Percentiles rank a stretch among this genome's conserved stretches.
phyloP scores from a whole-genome alignment of 2,888 invertebrate genomes.

The Morpho helenor region DNA sequence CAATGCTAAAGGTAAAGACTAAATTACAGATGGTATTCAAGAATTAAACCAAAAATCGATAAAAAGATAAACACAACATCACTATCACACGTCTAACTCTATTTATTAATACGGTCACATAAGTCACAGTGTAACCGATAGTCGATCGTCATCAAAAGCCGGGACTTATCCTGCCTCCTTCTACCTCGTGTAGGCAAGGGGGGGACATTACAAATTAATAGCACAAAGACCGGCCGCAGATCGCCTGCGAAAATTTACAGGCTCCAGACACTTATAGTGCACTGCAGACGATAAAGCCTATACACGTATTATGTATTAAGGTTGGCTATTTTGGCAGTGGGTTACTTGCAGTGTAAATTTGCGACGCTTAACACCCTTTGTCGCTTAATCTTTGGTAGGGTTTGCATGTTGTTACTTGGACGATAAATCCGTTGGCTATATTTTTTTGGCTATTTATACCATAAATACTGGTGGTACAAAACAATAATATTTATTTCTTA shows the following conservation, averaged over 20 bases:
- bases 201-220: slow-evolving; percentile 79
- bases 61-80: no score
- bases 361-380: slow-evolving; percentile 25
- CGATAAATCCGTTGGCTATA: no score
- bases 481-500: no score
- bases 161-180: slow-evolving; percentile 42
- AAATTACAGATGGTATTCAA: no score
- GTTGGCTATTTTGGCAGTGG: slow-evolving; percentile 34
- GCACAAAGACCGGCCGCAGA: slow-evolving; percentile 77
- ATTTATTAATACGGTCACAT: slow-evolving; percentile 14
- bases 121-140: slow-evolving; percentile 20
- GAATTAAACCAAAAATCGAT: no score
- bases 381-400: slow-evolving; percentile 19
- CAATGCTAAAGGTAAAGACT: no score
- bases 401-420: not conserved
- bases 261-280: slow-evolving; percentile 63
- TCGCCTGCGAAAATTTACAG: slow-evolving; percentile 76
- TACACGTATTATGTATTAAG: slow-evolving; percentile 39
- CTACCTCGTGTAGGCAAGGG: slow-evolving; percentile 44
- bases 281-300: slow-evolving; percentile 51
- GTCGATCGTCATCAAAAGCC: slow-evolving; percentile 27
- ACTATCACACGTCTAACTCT: not conserved
- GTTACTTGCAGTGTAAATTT: slow-evolving; percentile 24
- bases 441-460: no score
- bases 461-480: no score